These are phyloP conservation scores for Trichogramma dendrolimi DNA, from an alignment of 2,888 invertebrate genomes.

Conservation along the genomic window DNA sequence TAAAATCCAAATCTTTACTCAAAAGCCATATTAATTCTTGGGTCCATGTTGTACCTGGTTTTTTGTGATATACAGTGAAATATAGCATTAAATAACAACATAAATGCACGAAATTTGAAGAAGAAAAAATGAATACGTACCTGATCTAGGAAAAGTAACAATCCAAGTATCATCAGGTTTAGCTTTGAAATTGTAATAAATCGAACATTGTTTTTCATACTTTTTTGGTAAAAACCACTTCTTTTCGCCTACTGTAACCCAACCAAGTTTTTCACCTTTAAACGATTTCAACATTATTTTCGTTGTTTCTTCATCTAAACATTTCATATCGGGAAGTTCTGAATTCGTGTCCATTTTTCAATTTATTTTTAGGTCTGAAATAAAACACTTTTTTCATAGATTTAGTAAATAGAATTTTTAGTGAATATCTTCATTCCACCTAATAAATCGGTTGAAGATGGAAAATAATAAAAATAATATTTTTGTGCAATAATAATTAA, in stretches of 20 bases:
- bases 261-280: conserved; percentile 67
- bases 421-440: too few relatives aligned
- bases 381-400: too few relatives aligned
- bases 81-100: conserved; percentile 41
- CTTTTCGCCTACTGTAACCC: conserved; percentile 70
- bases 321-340: conserved; percentile 11
- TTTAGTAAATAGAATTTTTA: too few relatives aligned
- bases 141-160: conserved; percentile 68
- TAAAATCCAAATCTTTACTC: conserved; percentile 69
- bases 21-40: conserved; percentile 79
- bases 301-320: conserved; percentile 34
- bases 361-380: too few relatives aligned
- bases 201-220: conserved; percentile 61
- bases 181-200: conserved; percentile 68
- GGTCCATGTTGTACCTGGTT: conserved; percentile 56
- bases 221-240: conserved; percentile 70
- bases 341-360: conserved; percentile 16
- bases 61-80: conserved; percentile 39
- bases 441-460: too few relatives aligned
- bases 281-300: conserved; percentile 41
- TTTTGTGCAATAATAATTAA: too few relatives aligned
- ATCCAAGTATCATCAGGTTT: conserved; percentile 70
- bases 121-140: conserved; percentile 5
- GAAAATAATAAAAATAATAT: too few relatives aligned
- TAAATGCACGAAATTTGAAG: conserved; percentile 37